A percentile compares a stretch with the other conserved stretches of the same genome.
Conservation (phyloP, 2,113 vertebrate genomes). For the Tetrao urogallus region DNA sequence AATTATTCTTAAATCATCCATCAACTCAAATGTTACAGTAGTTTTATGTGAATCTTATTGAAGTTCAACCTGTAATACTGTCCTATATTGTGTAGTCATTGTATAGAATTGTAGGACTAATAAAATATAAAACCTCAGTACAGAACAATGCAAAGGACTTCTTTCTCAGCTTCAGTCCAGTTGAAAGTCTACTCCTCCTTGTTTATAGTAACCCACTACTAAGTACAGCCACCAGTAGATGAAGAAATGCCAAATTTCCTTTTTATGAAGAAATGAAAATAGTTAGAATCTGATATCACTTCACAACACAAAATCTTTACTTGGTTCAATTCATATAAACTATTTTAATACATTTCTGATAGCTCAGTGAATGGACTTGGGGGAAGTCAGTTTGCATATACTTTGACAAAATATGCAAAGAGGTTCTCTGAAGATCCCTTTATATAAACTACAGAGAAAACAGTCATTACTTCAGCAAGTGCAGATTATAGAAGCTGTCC, state of each 20-base stretch:
- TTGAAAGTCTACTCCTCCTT: background rate
- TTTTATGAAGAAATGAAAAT: background rate
- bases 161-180: background rate
- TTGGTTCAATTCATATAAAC: background rate
- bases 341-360: slow-evolving; percentile 23
- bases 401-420: slow-evolving; percentile 31
- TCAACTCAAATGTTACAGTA: background rate
- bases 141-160: background rate
- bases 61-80: background rate
- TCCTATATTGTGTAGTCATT: background rate
- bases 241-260: background rate
- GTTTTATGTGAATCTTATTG: background rate
- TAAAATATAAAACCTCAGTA: background rate
- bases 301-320: background rate
- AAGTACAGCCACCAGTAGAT: background rate
- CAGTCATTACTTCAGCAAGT: slow-evolving; percentile 2
- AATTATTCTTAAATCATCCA: background rate
- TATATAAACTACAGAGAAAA: slow-evolving; percentile 46
- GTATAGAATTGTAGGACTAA: background rate
- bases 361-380: slow-evolving; percentile 12
- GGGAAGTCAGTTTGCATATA: slow-evolving; percentile 20
- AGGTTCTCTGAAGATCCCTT: slow-evolving; percentile 37
- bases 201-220: background rate
- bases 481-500: background rate
- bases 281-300: background rate